phyloP scores from a whole-genome alignment of 2,797 vertebrate genomes.

The Pachyuromys duprasi region DNA sequence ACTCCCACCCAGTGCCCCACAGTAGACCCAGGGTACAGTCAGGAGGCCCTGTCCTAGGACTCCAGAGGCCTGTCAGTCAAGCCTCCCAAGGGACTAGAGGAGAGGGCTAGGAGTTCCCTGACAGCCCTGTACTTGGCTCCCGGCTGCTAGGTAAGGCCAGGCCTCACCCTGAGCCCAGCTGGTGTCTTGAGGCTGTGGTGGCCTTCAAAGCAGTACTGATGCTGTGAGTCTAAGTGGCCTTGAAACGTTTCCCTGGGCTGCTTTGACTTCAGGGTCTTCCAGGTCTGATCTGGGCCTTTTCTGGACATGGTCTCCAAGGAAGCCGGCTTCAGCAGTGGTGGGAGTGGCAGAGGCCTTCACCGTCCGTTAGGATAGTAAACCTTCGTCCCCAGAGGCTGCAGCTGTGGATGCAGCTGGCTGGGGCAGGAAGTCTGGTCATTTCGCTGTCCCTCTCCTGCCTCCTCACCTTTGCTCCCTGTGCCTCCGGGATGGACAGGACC shows the following conservation, averaged over 20 bases:
- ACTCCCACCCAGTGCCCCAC: neutral
- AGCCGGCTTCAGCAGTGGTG: neutral
- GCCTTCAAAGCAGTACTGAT: neutral
- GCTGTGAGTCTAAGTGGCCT: neutral
- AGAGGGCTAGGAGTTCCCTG: neutral
- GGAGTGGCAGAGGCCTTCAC: neutral
- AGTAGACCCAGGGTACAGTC: neutral
- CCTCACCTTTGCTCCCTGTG: neutral
- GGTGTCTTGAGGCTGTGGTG: neutral
- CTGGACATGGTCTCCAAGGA: neutral
- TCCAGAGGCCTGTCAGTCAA: neutral
- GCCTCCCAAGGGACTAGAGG: neutral
- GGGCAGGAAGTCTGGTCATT: neutral
- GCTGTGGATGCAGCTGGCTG: neutral
- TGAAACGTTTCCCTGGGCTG: neutral
- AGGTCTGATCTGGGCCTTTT: neutral
- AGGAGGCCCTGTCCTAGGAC: neutral
- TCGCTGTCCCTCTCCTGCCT: too few species aligned
- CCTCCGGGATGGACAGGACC: constrained; percentile 88
- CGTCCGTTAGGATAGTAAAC: neutral
- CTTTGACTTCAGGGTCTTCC: constrained; percentile 10
- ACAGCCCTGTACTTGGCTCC: neutral
- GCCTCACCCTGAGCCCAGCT: neutral
- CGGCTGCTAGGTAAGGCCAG: neutral
- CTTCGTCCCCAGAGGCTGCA: neutral